Conservation (phyloP, 2,113 vertebrate species). For the Rhea americana region DNA sequence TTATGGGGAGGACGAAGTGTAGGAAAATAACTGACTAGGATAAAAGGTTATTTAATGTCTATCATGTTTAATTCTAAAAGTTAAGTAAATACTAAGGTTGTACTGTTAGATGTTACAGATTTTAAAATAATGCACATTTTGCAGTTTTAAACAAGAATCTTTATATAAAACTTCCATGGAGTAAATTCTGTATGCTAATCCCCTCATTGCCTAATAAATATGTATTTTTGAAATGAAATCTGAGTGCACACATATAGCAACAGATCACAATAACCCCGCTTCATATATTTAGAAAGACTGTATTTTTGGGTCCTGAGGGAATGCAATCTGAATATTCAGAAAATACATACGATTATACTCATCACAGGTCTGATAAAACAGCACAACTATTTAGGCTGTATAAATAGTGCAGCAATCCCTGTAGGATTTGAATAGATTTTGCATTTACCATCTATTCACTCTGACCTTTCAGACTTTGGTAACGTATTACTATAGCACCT, state of each 20-base stretch:
- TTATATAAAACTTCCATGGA: fast-evolving
- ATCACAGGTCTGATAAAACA: neutral
- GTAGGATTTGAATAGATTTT: neutral
- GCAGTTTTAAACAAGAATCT: neutral
- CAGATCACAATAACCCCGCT: neutral
- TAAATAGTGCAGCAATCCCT: neutral
- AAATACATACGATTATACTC: neutral
- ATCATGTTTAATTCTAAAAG: no score
- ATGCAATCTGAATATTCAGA: neutral
- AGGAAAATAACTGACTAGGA: neutral
- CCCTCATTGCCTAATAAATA: neutral
- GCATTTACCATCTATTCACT: neutral
- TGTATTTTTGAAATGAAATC: neutral
- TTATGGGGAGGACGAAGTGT: neutral
- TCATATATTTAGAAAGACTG: neutral
- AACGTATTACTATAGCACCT: slow-evolving; percentile 73
- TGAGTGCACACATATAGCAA: neutral
- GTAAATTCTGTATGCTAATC: neutral
- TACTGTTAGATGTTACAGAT: neutral
- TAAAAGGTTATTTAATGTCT: neutral
- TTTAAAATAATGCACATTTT: neutral
- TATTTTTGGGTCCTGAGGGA: neutral
- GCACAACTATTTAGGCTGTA: neutral
- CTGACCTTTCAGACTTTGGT: neutral
- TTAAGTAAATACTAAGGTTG: neutral